These are phyloP conservation scores for Vanessa cardui DNA, from an alignment of 2,888 invertebrate species.

Conservation along the genomic window DNA sequence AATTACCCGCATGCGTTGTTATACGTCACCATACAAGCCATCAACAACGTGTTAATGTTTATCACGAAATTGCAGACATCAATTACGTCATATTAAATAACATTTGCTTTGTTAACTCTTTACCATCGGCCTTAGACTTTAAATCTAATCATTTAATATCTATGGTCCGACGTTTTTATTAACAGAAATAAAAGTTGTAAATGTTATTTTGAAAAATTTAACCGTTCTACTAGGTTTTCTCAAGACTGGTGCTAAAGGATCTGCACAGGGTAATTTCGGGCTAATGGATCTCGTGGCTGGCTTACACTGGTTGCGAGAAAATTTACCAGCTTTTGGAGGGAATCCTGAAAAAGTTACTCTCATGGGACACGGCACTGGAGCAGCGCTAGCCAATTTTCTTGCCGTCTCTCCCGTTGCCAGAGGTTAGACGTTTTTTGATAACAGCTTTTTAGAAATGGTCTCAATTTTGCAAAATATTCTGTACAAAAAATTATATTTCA, in stretches of 20 bases:
- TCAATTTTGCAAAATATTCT: no score
- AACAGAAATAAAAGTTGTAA: neutral
- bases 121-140: neutral
- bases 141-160: neutral
- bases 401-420: conserved; percentile 97
- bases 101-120: neutral
- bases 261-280: conserved; percentile 95
- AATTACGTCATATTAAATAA: conserved; percentile 3
- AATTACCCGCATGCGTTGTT: conserved; percentile 31
- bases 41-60: conserved; percentile 19
- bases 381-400: conserved; percentile 97
- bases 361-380: conserved; percentile 98
- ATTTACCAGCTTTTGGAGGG: conserved; percentile 97
- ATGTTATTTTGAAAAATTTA: no score
- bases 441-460: neutral
- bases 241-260: conserved; percentile 94
- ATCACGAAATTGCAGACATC: conserved; percentile 1
- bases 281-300: conserved; percentile 97
- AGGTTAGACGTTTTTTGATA: conserved; percentile 81
- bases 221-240: conserved; percentile 86
- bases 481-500: neutral
- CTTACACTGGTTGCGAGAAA: conserved; percentile 97
- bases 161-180: neutral
- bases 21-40: conserved; percentile 28
- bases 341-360: conserved; percentile 96